phyloP scores from a whole-genome alignment of 2,888 invertebrate genomes.

The Choristoneura rosaceana region DNA sequence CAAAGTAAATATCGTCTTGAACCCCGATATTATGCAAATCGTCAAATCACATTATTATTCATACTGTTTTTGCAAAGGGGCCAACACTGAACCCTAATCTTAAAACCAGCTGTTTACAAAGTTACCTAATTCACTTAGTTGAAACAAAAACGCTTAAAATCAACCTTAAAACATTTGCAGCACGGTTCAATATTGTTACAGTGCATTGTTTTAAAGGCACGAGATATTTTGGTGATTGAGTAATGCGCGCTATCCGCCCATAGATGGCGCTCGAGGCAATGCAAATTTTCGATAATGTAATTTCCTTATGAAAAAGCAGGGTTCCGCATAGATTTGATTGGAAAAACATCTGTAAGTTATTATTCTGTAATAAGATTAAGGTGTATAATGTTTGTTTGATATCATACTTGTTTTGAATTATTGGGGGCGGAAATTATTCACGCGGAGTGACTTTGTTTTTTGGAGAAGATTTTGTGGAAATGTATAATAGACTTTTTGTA shows the following conservation, averaged over 20 bases:
- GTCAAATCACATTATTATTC: slow-evolving; percentile 80
- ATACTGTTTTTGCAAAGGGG: slow-evolving; percentile 83
- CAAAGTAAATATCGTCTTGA: slow-evolving; percentile 78
- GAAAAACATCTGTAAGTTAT: slow-evolving; percentile 82
- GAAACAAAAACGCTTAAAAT: slow-evolving; percentile 46
- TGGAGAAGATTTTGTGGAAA: slow-evolving; percentile 4
- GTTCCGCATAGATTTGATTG: slow-evolving; percentile 73
- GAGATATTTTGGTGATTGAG: slow-evolving; percentile 54
- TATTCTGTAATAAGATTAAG: slow-evolving; percentile 82
- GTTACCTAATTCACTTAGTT: slow-evolving; percentile 49
- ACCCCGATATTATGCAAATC: slow-evolving; percentile 76
- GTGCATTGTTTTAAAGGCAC: background rate
- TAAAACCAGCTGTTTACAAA: slow-evolving; percentile 60
- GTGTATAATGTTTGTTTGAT: slow-evolving; percentile 80
- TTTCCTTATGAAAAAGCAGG: slow-evolving; percentile 81
- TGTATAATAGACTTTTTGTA: background rate
- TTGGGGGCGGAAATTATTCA: slow-evolving; percentile 56
- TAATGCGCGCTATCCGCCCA: slow-evolving; percentile 61
- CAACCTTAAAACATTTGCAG: slow-evolving; percentile 43
- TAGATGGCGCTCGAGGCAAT: slow-evolving; percentile 81
- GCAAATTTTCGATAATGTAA: slow-evolving; percentile 82
- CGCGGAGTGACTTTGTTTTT: slow-evolving; percentile 33
- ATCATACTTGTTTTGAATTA: slow-evolving; percentile 54
- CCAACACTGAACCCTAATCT: slow-evolving; percentile 76
- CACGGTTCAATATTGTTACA: slow-evolving; percentile 43